phyloP scores from a whole-genome alignment of 2,113 vertebrate species.

The Ia io region DNA sequence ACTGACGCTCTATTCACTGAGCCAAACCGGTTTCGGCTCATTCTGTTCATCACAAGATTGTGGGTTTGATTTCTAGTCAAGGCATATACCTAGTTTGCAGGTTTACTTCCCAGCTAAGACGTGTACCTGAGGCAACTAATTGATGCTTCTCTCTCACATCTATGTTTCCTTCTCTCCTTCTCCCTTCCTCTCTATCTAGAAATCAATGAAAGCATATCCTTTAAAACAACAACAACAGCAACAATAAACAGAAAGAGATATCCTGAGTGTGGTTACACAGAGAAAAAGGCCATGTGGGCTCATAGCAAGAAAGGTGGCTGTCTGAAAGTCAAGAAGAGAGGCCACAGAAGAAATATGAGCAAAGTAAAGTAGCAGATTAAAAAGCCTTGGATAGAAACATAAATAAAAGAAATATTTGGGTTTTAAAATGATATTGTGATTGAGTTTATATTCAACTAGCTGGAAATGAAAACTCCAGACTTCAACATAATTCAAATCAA shows the following conservation, averaged over 20 bases:
- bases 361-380: constrained; percentile 97
- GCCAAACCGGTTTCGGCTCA: no score
- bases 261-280: neutral
- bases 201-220: no score
- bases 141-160: no score
- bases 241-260: neutral
- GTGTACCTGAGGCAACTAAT: no score
- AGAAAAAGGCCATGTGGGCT: neutral
- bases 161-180: no score
- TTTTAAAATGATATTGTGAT: constrained; percentile 96
- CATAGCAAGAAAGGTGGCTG: neutral
- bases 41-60: no score
- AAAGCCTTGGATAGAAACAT: constrained; percentile 95
- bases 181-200: no score
- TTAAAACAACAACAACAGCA: no score
- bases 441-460: constrained; percentile 96
- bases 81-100: no score
- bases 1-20: no score
- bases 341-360: constrained; percentile 81
- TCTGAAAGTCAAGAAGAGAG: neutral
- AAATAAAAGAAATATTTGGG: constrained; percentile 92
- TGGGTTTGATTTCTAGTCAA: no score
- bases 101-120: no score
- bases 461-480: constrained; percentile 95
- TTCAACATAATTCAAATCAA: constrained; percentile 98